These are phyloP conservation scores for Tautogolabrus adspersus DNA, from an alignment of 2,113 vertebrate species.

Conservation along the genomic window DNA sequence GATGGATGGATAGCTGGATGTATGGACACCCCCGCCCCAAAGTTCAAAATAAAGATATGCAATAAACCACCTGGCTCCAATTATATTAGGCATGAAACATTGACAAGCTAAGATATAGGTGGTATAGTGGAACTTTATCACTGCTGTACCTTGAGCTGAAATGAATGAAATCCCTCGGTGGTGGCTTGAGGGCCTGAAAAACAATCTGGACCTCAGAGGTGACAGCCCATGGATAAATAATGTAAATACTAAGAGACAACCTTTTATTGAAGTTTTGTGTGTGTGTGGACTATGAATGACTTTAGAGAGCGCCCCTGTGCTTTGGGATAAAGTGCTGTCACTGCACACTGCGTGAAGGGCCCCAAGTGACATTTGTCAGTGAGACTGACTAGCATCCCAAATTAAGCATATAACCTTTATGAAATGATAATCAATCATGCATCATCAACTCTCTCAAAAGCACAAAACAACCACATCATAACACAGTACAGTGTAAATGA, in stretches of 20 bases:
- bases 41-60: slow-evolving; percentile 35
- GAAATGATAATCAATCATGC: slow-evolving; percentile 63
- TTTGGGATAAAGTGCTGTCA: slow-evolving; percentile 60
- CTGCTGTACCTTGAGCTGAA: slow-evolving; percentile 67
- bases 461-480: slow-evolving; percentile 10
- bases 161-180: slow-evolving; percentile 73
- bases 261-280: slow-evolving; percentile 74
- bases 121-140: slow-evolving; percentile 66
- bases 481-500: slow-evolving; percentile 10
- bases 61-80: slow-evolving; percentile 40
- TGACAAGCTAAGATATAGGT: slow-evolving; percentile 71
- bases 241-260: slow-evolving; percentile 78
- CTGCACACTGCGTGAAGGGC: slow-evolving; percentile 41
- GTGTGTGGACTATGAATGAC: slow-evolving; percentile 66
- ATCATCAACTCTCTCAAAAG: slow-evolving; percentile 32
- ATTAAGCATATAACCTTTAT: slow-evolving; percentile 71
- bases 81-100: slow-evolving; percentile 71
- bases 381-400: slow-evolving; percentile 60
- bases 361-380: slow-evolving; percentile 62
- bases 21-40: neutral
- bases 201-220: slow-evolving; percentile 79
- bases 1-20: neutral
- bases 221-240: slow-evolving; percentile 80
- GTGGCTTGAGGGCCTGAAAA: slow-evolving; percentile 72
- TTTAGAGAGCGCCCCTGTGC: slow-evolving; percentile 31